A percentile compares a stretch with the other conserved stretches of the same genome.
Conservation (phyloP, 2,113 vertebrate genomes). For the Cichladusa arquata region DNA sequence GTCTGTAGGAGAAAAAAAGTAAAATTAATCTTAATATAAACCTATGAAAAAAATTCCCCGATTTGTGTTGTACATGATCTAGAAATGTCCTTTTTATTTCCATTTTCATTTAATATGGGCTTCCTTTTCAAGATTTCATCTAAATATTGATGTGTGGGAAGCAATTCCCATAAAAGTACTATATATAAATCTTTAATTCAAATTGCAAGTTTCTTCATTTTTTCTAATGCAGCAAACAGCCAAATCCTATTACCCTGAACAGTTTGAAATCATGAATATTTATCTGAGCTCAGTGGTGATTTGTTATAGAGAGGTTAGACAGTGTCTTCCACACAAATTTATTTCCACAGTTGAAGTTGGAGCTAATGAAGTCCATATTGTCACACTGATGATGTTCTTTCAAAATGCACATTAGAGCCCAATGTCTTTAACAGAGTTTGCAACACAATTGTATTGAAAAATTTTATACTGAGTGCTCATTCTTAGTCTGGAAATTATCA, state of each 20-base stretch:
- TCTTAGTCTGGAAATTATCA: neutral
- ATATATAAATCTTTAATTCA: neutral
- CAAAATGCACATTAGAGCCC: neutral
- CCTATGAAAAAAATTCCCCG: neutral
- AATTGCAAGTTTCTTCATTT: neutral
- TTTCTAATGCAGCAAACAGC: neutral
- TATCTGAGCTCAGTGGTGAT: slow-evolving; percentile 13
- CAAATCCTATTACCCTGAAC: neutral
- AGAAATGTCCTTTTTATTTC: neutral
- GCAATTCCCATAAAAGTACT: neutral
- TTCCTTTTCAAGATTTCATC: neutral
- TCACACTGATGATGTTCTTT: neutral
- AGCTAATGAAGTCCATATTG: neutral
- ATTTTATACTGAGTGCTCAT: neutral
- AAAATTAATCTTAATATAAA: neutral
- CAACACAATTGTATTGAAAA: neutral
- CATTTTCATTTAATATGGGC: neutral
- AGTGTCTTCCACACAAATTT: neutral
- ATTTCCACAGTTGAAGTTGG: neutral
- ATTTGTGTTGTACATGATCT: accelerated
- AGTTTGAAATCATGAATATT: slow-evolving; percentile 36
- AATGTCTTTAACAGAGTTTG: neutral
- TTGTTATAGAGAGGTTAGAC: slow-evolving; percentile 8
- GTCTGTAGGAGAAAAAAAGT: neutral
- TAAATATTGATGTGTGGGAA: neutral